These are phyloP conservation scores for Pimephales promelas DNA, from an alignment of 2,113 vertebrate species.

Conservation along the genomic window DNA sequence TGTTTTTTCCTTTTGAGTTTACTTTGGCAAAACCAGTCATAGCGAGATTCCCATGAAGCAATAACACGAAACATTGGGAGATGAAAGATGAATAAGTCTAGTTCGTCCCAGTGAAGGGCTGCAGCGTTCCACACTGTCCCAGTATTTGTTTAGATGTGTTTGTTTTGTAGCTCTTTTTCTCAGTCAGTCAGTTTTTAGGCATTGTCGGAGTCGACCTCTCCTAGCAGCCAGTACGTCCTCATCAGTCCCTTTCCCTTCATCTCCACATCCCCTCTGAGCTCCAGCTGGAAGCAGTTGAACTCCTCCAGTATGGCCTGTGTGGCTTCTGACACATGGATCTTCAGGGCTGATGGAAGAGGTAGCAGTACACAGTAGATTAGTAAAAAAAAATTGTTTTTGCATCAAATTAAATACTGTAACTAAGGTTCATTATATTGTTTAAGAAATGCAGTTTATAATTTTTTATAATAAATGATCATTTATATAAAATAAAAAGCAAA, in stretches of 20 bases:
- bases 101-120: not conserved
- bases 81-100: not conserved
- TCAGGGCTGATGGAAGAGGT: constrained; percentile 77
- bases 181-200: constrained; percentile 15
- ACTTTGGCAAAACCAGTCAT: not conserved
- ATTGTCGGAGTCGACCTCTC: constrained; percentile 68
- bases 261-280: constrained; percentile 85
- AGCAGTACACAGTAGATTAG: not conserved
- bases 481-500: not conserved
- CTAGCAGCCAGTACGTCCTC: constrained; percentile 86
- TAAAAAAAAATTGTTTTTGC: not conserved
- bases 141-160: constrained; percentile 8
- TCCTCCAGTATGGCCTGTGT: constrained; percentile 82
- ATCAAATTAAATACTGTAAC: no score
- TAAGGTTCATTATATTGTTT: no score
- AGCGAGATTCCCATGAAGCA: not conserved
- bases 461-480: no score
- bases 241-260: constrained; percentile 91
- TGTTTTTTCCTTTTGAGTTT: constrained; percentile 1
- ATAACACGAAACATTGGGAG: not conserved
- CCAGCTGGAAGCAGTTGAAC: constrained; percentile 82
- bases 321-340: constrained; percentile 86
- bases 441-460: no score
- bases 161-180: constrained; percentile 13
- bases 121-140: not conserved